These are phyloP conservation scores for Alligator mississippiensis DNA, from an alignment of 2,113 vertebrate genomes.

Conservation along the genomic window DNA sequence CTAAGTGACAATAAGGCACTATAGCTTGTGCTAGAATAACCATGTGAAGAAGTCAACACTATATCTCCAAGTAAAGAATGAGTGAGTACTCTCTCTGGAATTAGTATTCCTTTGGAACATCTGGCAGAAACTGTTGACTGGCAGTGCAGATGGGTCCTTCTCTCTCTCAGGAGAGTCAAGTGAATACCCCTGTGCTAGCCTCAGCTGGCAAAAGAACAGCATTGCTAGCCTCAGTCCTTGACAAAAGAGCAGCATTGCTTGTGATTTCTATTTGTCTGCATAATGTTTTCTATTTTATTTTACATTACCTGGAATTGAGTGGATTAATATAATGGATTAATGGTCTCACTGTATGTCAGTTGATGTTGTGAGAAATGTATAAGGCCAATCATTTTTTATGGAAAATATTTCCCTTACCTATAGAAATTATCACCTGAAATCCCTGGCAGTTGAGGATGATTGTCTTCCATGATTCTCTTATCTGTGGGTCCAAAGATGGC, in stretches of 20 bases:
- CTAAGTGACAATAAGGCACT: neutral
- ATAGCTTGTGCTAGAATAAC: neutral
- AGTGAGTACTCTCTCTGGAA: slow-evolving; percentile 28
- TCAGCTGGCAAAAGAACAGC: slow-evolving; percentile 57
- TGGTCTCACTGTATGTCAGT: neutral
- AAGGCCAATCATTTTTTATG: neutral
- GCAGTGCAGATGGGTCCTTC: slow-evolving; percentile 59
- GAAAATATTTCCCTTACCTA: neutral
- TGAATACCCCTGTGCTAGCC: slow-evolving; percentile 55
- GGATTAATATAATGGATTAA: neutral
- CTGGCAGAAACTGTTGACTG: slow-evolving; percentile 23
- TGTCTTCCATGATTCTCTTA: no score
- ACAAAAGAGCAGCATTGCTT: slow-evolving; percentile 17
- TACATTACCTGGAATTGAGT: neutral
- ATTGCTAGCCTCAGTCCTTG: slow-evolving; percentile 54
- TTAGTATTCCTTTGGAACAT: slow-evolving; percentile 40
- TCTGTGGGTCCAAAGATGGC: no score
- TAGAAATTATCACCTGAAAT: neutral
- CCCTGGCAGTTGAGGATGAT: no score
- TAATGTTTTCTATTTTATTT: neutral
- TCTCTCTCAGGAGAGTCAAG: slow-evolving; percentile 54
- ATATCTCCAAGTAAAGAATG: neutral
- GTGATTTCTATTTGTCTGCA: slow-evolving; percentile 31
- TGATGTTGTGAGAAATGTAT: neutral
- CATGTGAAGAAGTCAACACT: neutral